These are phyloP conservation scores for Cynocephalus volans DNA, from an alignment of 2,113 vertebrate species.

Conservation along the genomic window DNA sequence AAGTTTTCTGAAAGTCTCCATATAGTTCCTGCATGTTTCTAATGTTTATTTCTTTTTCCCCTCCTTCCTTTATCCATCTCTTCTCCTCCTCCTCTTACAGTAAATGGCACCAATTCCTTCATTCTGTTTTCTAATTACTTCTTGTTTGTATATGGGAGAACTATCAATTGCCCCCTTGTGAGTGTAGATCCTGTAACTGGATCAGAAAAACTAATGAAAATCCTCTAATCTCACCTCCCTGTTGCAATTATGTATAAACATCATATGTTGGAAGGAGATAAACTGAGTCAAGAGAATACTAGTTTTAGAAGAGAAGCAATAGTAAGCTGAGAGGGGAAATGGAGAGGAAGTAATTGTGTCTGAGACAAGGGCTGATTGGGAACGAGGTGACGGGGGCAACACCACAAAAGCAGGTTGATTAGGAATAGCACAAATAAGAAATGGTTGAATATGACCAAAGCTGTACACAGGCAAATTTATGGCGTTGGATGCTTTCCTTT, in stretches of 20 bases:
- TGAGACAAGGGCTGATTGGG: neutral
- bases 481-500: neutral
- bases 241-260: neutral
- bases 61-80: neutral
- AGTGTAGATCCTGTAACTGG: neutral
- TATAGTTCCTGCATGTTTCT: neutral
- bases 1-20: slow-evolving; percentile 25
- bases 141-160: neutral
- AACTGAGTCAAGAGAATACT: neutral
- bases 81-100: neutral
- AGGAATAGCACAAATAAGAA: neutral
- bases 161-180: neutral
- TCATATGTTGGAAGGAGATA: neutral
- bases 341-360: neutral
- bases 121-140: slow-evolving; percentile 36
- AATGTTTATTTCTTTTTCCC: neutral
- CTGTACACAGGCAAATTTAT: neutral
- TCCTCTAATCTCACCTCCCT: neutral
- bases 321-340: neutral
- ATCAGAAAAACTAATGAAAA: slow-evolving; percentile 49
- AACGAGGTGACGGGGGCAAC: neutral
- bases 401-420: neutral
- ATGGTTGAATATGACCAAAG: neutral
- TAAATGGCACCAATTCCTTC: slow-evolving; percentile 24
- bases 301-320: neutral